Evolutionary conservation across 2,888 invertebrate species (phyloP).

Genomic region (Acleris laterana): DNA sequence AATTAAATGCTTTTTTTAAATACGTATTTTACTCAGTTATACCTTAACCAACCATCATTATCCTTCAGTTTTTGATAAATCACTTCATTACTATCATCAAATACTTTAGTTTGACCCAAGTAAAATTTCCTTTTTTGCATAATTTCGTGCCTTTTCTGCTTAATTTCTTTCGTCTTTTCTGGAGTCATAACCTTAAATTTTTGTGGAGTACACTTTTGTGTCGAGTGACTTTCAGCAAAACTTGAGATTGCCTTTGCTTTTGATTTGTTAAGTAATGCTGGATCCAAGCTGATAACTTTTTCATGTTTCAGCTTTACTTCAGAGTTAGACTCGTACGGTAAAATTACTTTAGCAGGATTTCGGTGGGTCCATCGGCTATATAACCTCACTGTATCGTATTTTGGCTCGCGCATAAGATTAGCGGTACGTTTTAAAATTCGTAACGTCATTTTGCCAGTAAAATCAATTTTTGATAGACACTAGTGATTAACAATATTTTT

Average conservation of each 20-base stretch:
- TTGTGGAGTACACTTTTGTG: slow-evolving; percentile 38
- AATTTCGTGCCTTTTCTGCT: slow-evolving; percentile 59
- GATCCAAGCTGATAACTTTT: slow-evolving; percentile 66
- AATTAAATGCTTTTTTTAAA: background rate
- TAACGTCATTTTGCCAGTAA: slow-evolving; percentile 46
- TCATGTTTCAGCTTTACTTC: slow-evolving; percentile 66
- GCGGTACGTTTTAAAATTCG: slow-evolving; percentile 47
- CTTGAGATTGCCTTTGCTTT: slow-evolving; percentile 39
- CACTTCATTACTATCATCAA: slow-evolving; percentile 81
- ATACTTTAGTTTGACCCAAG: slow-evolving; percentile 72
- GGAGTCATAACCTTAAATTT: slow-evolving; percentile 40
- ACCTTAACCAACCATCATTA: slow-evolving; percentile 85
- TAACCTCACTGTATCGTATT: slow-evolving; percentile 52
- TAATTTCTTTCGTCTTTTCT: slow-evolving; percentile 56
- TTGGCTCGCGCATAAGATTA: slow-evolving; percentile 41
- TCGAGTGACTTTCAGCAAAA: slow-evolving; percentile 17
- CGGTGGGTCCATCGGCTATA: slow-evolving; percentile 82
- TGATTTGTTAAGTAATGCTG: slow-evolving; percentile 49
- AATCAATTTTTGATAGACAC: background rate
- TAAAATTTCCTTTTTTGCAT: slow-evolving; percentile 63
- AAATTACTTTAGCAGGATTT: slow-evolving; percentile 75
- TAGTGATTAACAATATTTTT: no score
- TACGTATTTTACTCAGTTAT: slow-evolving; percentile 20
- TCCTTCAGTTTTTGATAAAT: slow-evolving; percentile 86
- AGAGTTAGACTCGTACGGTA: slow-evolving; percentile 70